Evolutionary conservation across 2,888 invertebrate genomes (phyloP), one percentile per base, ranked within the genome.

Genomic region (Gasteruption jaculator): DNA sequence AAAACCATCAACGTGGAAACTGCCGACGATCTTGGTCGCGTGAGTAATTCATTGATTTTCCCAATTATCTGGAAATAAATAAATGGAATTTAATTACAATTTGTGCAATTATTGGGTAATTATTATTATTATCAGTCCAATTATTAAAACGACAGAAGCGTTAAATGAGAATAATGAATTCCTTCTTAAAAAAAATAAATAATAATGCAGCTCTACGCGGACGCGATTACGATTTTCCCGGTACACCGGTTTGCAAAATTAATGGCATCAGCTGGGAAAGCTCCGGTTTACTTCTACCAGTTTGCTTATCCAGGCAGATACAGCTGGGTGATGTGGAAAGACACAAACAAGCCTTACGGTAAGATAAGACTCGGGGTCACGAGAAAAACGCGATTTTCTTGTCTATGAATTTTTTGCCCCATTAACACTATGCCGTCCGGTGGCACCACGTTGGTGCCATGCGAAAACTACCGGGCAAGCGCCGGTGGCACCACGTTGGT

Each of bases 301-400:
- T 81, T 83, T 52, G 71, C 74, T 10, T 82, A 79, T 58, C 73
- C 78, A 53, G 83, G 83, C 2, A 69, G 76, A 43, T 75, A 72
- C 50, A 81, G 81, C 55, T 75, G 76, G 50, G 74, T 75, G 21
- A 73, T 76, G 40, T 74, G 76, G 48, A 76, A 77, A 0, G 71
- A 66, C 24, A 70, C 71, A 14, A 67, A 69, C 19, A 53, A 49
- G 38, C 75, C 77, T 5, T 68, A 68, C 20, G 76, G 79, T 73
- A 56, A 60, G 37, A 6, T 4, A n/a, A n/a, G n/a, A n/a, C n/a
- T n/a, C n/a, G n/a, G n/a, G n/a, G n/a, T n/a, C n/a, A n/a, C n/a
- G n/a, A n/a, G n/a, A n/a, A n/a, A n/a, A n/a, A n/a, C n/a, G n/a
- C n/a, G n/a, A n/a, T n/a, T n/a, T n/a, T n/a, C n/a, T n/a, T n/a